Percentiles rank a stretch among this genome's conserved stretches.
Conservation (phyloP, 37 sponge, comb jelly and placozoan species). For the Beroe forskalii region DNA sequence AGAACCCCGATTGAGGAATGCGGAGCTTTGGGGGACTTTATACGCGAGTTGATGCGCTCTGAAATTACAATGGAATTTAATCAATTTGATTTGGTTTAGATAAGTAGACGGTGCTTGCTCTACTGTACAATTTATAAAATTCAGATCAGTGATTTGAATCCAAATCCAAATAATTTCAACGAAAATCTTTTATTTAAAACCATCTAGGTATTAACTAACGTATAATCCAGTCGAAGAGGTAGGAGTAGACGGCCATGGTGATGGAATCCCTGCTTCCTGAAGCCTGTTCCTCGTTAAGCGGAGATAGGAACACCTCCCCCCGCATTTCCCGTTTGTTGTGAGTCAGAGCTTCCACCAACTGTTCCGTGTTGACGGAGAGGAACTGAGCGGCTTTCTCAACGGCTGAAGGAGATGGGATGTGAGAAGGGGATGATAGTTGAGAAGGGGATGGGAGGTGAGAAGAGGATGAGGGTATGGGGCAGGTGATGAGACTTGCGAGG, state of each 20-base stretch:
- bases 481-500: neutral
- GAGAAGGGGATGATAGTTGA: neutral
- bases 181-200: too few relatives aligned
- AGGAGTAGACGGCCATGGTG: conserved; percentile 89
- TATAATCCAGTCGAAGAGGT: conserved; percentile 81
- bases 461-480: neutral
- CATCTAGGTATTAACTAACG: conserved; percentile 47
- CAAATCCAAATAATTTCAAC: too few relatives aligned
- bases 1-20: conserved; percentile 87
- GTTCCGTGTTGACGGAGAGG: conserved; percentile 76
- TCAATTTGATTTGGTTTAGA: too few relatives aligned
- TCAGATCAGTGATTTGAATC: too few relatives aligned
- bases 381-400: conserved; percentile 72
- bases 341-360: conserved; percentile 83
- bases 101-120: too few relatives aligned
- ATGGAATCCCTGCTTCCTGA: conserved; percentile 85
- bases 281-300: conserved; percentile 87
- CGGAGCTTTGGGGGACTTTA: conserved; percentile 64
- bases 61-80: too few relatives aligned
- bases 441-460: neutral
- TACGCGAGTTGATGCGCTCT: conserved; percentile 58
- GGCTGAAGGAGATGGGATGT: conserved; percentile 24
- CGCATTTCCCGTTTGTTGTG: conserved; percentile 86
- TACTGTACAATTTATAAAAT: too few relatives aligned
- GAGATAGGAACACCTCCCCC: conserved; percentile 92